Evolutionary conservation across 2,113 vertebrate species (phyloP), one percentile per base, ranked within the genome.

Genomic region (Propithecus coquereli): DNA sequence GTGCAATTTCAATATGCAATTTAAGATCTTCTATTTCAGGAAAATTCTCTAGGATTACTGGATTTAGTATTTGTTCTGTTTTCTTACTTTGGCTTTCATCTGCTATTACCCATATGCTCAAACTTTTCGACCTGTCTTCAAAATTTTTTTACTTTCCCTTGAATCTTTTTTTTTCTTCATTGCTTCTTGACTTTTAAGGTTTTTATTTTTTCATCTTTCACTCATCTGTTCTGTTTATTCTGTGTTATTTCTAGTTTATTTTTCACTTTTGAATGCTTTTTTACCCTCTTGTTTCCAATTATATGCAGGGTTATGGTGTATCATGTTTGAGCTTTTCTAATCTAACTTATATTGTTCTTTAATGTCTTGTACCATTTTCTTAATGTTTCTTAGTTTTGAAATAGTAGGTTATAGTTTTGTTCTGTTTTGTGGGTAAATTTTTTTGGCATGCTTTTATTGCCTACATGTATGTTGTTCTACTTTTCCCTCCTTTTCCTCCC

Each of bases 331-430:
- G 68, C 2, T 68, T 93, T 84, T 68, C 14, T n/a, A 65, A 12
- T 83, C n/a, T 79, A 47, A 83, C 63, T 90, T 96, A n/a, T 74
- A 23, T 74, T 92, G 17, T 87, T 81, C 45, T 73, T 94, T 90
- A 43, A 37, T 40, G 14, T 52, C 17, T 91, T 95, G 8, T n/a
- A 43, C 16, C 25, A 30, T 87, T 93, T 81, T 82, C 7, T 79
- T 85, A 73, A 81, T 85, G 43, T 94, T 87, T 63, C 45, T 59
- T 93, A 18, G 25, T 52, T 94, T 94, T 84, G 5, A 95, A 90
- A 27, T 43, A 43, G 43, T 61, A 74, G 2, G 14, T 47, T 23
- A n/a, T 2, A 59, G 27, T 85, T 97, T 30, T 81, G 8, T 92
- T 92, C 40, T 81, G 59, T 54, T 93, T 74, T 76, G 11, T 83